Conservation (phyloP, 1,140 invertebrate species). For the Mercenaria mercenaria region DNA sequence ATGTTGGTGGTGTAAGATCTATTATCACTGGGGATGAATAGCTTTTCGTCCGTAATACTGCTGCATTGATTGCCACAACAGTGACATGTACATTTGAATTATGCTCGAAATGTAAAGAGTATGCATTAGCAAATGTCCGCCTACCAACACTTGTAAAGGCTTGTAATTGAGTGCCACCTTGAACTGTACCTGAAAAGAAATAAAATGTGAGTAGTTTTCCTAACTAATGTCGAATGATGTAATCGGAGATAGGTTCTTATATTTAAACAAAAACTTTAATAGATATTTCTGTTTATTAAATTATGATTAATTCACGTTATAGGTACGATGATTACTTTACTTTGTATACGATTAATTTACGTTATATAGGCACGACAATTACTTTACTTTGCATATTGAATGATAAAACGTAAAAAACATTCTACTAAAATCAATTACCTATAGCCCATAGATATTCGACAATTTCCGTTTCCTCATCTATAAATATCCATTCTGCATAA, state of each 20-base stretch:
- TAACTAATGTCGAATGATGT: too few species aligned
- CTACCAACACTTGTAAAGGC: neutral
- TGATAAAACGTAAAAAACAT: too few species aligned
- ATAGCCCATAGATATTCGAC: too few species aligned
- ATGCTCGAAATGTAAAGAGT: neutral
- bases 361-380: too few species aligned
- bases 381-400: too few species aligned
- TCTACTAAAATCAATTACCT: slow-evolving; percentile 52
- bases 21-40: neutral
- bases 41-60: neutral
- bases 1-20: neutral
- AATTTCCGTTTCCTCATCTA: slow-evolving; percentile 69
- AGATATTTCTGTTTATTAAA: too few species aligned
- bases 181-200: neutral
- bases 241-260: too few species aligned
- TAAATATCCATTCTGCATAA: slow-evolving; percentile 74
- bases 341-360: too few species aligned
- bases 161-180: neutral
- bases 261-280: too few species aligned
- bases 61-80: neutral
- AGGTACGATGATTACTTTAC: too few species aligned
- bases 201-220: too few species aligned
- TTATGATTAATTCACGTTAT: too few species aligned
- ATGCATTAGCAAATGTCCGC: neutral
- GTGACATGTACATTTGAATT: neutral